Evolutionary conservation across 1,140 invertebrate species (phyloP).

Genomic region (Drosophila paulistorum): DNA sequence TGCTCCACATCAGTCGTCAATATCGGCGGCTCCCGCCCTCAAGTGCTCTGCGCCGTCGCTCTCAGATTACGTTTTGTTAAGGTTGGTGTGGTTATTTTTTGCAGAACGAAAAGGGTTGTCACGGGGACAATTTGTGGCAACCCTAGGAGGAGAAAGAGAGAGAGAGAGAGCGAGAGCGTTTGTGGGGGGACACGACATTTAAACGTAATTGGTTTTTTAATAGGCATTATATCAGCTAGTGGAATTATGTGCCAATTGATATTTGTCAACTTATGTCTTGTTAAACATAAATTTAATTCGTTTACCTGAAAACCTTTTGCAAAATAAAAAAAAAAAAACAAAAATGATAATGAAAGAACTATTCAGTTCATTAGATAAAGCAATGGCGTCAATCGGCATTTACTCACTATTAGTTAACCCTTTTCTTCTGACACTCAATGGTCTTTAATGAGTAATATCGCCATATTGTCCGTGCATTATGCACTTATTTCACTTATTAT

Average conservation of each 20-base stretch:
- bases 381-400: not conserved
- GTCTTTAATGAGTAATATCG: not conserved
- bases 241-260: constrained; percentile 75
- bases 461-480: no score
- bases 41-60: not conserved
- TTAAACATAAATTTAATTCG: constrained; percentile 72
- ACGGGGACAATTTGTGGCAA: not conserved
- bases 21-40: not conserved
- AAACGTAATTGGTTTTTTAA: constrained; percentile 80
- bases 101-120: not conserved
- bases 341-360: not conserved
- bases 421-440: not conserved
- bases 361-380: not conserved
- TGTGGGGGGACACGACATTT: constrained; percentile 58
- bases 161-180: constrained; percentile 2
- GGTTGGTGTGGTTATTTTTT: not conserved
- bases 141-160: not conserved
- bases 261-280: constrained; percentile 68
- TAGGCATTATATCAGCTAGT: constrained; percentile 68
- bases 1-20: constrained; percentile 8
- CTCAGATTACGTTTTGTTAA: constrained; percentile 10
- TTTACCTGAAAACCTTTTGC: no score
- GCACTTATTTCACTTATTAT: no score
- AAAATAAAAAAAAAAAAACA: no score
- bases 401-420: not conserved